A percentile compares a stretch with the other conserved stretches of the same genome.
Evolutionary conservation across 1,140 invertebrate species (phyloP).

Genomic region (Triops cancriformis): DNA sequence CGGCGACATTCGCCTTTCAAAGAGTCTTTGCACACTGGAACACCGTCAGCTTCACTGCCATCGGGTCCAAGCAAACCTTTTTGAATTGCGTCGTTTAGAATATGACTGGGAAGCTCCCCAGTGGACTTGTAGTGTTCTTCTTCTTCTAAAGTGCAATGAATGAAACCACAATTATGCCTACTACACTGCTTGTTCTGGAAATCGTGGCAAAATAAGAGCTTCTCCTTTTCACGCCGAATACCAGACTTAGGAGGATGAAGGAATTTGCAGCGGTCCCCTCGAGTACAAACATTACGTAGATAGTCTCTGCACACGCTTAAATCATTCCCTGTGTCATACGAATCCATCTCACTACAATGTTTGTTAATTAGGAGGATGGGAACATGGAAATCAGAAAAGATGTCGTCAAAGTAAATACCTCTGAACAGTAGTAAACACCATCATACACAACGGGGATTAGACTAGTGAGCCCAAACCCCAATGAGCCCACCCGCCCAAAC

Average conservation of each 20-base stretch:
- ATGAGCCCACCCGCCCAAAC: no score
- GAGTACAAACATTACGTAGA: slow-evolving; percentile 57
- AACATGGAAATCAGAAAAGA: not conserved
- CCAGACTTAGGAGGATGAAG: slow-evolving; percentile 47
- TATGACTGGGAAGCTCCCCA: slow-evolving; percentile 55
- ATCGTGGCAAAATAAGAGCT: slow-evolving; percentile 72
- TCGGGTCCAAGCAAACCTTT: slow-evolving; percentile 34
- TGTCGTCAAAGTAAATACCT: not conserved
- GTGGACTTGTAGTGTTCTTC: slow-evolving; percentile 62
- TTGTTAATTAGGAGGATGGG: not conserved
- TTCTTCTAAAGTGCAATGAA: slow-evolving; percentile 67
- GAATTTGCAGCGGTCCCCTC: slow-evolving; percentile 68
- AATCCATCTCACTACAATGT: not conserved
- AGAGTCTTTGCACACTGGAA: slow-evolving; percentile 65
- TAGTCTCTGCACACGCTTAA: slow-evolving; percentile 46
- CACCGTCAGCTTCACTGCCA: slow-evolving; percentile 39
- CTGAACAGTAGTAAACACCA: not conserved
- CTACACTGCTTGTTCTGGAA: slow-evolving; percentile 65
- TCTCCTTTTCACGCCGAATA: not conserved
- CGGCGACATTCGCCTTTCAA: slow-evolving; percentile 62
- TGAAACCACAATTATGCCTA: slow-evolving; percentile 58
- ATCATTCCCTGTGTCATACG: not conserved
- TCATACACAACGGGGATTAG: no score
- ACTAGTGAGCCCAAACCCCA: no score
- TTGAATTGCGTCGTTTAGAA: slow-evolving; percentile 37